Percentiles rank a stretch among this genome's conserved stretches.
These are phyloP conservation scores for Hybos culiciformis DNA, from an alignment of 2,888 invertebrate genomes.

Conservation along the genomic window DNA sequence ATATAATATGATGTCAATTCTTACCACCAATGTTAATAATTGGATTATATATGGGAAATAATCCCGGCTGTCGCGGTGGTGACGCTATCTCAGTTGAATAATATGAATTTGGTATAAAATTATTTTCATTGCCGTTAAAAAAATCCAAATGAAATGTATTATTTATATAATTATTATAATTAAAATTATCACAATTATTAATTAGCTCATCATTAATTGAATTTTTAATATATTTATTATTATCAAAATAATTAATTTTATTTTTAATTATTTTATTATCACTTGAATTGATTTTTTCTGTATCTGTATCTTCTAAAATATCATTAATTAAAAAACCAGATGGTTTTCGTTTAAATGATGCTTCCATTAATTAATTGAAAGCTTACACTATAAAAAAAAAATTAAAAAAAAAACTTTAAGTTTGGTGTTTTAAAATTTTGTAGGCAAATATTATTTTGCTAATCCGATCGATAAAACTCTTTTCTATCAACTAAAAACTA, in stretches of 20 bases:
- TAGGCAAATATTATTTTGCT: too few species aligned
- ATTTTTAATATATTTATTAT: background rate
- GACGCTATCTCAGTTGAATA: background rate
- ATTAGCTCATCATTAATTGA: background rate
- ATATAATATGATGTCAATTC: too few species aligned
- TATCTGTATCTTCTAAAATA: background rate
- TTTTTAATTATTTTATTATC: background rate
- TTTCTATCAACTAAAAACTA: too few species aligned
- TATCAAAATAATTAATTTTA: background rate
- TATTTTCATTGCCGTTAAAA: background rate
- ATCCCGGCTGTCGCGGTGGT: background rate
- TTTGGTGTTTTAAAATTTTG: too few species aligned
- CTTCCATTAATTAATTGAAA: background rate
- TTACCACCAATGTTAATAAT: too few species aligned
- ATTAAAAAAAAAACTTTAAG: too few species aligned
- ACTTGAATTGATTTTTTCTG: background rate
- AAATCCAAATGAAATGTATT: background rate
- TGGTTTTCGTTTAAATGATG: background rate
- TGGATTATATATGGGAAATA: too few species aligned
- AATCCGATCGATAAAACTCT: too few species aligned
- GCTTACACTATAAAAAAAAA: background rate
- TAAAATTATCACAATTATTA: background rate
- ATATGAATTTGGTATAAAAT: background rate
- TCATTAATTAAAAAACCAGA: slow-evolving; percentile 2
- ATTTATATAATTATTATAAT: background rate